Percentiles rank a stretch among this genome's conserved stretches.
Evolutionary conservation across 2,888 invertebrate species (phyloP).

Genomic region (Germaria angustata): DNA sequence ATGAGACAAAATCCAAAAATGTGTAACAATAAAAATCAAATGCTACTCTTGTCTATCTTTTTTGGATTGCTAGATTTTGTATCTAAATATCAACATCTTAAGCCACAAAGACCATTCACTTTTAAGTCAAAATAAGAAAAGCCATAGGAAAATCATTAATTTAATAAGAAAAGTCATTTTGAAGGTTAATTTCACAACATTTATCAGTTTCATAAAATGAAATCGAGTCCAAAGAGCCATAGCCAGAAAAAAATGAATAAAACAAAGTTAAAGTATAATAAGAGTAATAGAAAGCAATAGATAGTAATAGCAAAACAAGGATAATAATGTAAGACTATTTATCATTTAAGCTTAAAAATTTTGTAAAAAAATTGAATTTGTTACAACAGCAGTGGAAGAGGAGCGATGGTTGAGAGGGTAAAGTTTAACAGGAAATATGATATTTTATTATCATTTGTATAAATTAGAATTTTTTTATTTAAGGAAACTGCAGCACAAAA

Average conservation of each 20-base stretch:
- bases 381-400: background rate
- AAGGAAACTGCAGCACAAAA: too few species aligned
- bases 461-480: conserved; percentile 6
- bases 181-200: conserved; percentile 62
- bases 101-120: conserved; percentile 6
- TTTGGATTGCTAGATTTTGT: background rate
- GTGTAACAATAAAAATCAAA: background rate
- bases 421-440: conserved; percentile 49
- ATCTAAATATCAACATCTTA: conserved; percentile 9
- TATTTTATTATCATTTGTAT: conserved; percentile 53
- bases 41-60: background rate
- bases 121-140: background rate
- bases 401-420: conserved; percentile 27
- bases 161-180: conserved; percentile 48
- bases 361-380: background rate
- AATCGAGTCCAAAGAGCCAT: background rate
- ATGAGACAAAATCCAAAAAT: background rate
- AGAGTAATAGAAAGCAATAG: background rate
- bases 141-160: conserved; percentile 31
- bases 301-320: background rate
- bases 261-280: background rate
- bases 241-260: background rate
- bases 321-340: conserved; percentile 24
- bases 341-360: conserved; percentile 18
- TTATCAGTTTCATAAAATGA: conserved; percentile 44